These are phyloP conservation scores for Sigmodon hispidus DNA, from an alignment of 2,113 vertebrate species.

Conservation along the genomic window DNA sequence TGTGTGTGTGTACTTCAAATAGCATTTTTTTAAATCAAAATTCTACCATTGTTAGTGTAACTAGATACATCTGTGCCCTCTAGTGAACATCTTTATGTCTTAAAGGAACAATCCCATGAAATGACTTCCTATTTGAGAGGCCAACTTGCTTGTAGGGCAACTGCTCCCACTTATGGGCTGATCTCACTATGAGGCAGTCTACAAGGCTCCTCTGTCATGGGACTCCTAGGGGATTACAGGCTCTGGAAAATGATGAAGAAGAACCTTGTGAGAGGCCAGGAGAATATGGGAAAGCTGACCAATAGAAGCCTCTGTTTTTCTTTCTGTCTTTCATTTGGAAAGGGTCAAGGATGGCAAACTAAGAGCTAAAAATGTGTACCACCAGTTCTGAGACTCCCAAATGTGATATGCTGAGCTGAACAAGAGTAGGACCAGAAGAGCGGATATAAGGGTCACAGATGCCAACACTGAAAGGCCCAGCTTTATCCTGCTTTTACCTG, in stretches of 20 bases:
- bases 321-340: neutral
- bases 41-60: neutral
- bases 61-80: neutral
- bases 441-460: neutral
- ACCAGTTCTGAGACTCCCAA: neutral
- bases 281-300: neutral
- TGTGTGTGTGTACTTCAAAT: neutral
- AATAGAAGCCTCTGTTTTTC: neutral
- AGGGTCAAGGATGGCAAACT: neutral
- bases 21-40: neutral
- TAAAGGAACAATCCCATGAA: neutral
- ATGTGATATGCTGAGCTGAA: neutral
- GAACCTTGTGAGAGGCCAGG: neutral
- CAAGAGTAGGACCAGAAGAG: neutral
- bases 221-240: neutral
- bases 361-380: neutral
- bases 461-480: no score
- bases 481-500: neutral
- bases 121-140: no score
- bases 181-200: neutral
- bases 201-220: neutral
- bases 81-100: neutral
- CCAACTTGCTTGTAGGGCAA: neutral
- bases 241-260: neutral
- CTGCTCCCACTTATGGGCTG: no score